These are phyloP conservation scores for Hafferia zeledoni DNA, from an alignment of 2,797 vertebrate genomes.

Conservation along the genomic window DNA sequence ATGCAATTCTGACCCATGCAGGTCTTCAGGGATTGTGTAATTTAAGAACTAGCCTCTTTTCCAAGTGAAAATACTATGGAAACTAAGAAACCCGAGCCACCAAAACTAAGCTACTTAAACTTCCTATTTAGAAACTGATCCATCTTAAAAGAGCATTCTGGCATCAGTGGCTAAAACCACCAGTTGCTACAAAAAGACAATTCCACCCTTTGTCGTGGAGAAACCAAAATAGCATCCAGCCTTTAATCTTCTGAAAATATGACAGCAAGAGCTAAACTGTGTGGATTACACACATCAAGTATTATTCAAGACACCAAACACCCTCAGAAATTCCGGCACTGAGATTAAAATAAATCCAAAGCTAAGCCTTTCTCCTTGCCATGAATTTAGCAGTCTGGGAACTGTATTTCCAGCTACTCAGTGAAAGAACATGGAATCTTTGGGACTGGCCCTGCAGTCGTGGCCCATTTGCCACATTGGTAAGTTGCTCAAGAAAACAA, in stretches of 20 bases:
- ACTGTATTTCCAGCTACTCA: neutral
- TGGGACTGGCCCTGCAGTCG: neutral
- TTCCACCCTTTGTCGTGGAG: neutral
- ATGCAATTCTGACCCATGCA: neutral
- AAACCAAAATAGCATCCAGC: constrained; percentile 24
- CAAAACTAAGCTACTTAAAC: constrained; percentile 52
- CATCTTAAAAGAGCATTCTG: constrained; percentile 30
- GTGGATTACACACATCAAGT: neutral
- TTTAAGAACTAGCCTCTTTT: constrained; percentile 35
- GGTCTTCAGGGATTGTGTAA: constrained; percentile 36
- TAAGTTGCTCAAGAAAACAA: neutral
- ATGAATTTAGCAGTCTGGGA: neutral
- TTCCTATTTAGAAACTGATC: constrained; percentile 57
- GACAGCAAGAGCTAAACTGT: constrained; percentile 42
- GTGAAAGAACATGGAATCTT: neutral
- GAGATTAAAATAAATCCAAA: constrained; percentile 15
- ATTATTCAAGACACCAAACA: constrained; percentile 12
- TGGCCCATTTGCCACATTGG: neutral
- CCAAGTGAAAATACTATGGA: constrained; percentile 37
- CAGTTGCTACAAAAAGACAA: constrained; percentile 41
- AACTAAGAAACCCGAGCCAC: constrained; percentile 39
- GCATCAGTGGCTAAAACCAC: neutral
- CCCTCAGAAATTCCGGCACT: neutral
- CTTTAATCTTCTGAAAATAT: constrained; percentile 56
- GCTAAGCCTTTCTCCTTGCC: neutral